Percentiles rank a stretch among this genome's conserved stretches.
phyloP scores from a whole-genome alignment of 1,140 invertebrate genomes.

The Pectinophora gossypiella region DNA sequence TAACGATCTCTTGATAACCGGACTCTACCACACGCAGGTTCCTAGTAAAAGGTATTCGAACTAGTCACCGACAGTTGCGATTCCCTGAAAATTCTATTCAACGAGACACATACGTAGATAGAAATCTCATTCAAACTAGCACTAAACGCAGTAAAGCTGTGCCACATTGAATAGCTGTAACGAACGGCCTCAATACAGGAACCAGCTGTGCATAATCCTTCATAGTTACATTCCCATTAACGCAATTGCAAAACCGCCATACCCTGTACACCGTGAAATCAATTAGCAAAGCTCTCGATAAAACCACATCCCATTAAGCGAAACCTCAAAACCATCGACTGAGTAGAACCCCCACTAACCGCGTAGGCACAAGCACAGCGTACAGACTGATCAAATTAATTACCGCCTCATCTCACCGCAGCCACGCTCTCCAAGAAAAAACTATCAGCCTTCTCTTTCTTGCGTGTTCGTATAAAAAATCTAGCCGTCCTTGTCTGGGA shows the following conservation, averaged over 20 bases:
- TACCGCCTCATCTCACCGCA: slow-evolving; percentile 58
- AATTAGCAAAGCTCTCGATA: slow-evolving; percentile 13
- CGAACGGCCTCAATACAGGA: not conserved
- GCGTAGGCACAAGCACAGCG: slow-evolving; percentile 29
- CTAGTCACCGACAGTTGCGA: too few relatives aligned
- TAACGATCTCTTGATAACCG: too few relatives aligned
- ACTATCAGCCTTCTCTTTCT: slow-evolving; percentile 29
- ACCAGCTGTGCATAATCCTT: not conserved
- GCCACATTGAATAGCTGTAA: too few relatives aligned
- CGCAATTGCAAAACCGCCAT: not conserved
- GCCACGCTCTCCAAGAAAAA: slow-evolving; percentile 43
- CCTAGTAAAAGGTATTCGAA: too few relatives aligned
- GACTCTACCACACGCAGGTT: too few relatives aligned
- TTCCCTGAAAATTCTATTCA: too few relatives aligned
- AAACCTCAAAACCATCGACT: not conserved
- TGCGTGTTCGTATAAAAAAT: not conserved
- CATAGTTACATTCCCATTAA: not conserved
- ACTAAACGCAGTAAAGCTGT: too few relatives aligned
- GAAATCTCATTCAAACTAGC: too few relatives aligned
- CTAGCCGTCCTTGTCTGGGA: not conserved
- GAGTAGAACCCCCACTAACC: too few relatives aligned
- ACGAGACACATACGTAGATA: too few relatives aligned
- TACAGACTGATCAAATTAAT: slow-evolving; percentile 70
- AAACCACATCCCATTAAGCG: slow-evolving; percentile 10
- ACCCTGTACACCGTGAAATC: not conserved